Conservation (phyloP, 2,113 vertebrate genomes). For the Albula goreensis region DNA sequence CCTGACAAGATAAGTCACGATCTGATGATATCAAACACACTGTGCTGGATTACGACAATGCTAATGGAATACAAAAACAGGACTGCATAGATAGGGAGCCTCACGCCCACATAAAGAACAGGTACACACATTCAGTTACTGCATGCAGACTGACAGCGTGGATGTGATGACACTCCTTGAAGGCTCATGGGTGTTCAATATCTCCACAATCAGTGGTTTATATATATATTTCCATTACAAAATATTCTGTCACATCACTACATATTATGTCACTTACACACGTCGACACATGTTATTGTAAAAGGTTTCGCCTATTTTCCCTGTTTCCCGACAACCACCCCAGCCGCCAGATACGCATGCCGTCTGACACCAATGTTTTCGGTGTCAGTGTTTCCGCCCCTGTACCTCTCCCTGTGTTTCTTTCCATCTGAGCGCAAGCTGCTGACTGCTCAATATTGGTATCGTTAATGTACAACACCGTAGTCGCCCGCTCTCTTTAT, state of each 20-base stretch:
- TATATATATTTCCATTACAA: not conserved
- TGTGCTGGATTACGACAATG: not conserved
- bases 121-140: not conserved
- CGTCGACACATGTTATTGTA: not conserved
- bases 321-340: not conserved
- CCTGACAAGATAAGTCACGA: not conserved
- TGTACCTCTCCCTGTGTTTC: not conserved
- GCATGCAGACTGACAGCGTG: not conserved
- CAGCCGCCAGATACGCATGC: not conserved
- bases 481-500: not conserved
- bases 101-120: not conserved
- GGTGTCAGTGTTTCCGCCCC: not conserved
- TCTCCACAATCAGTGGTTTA: not conserved
- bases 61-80: not conserved
- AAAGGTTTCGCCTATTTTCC: not conserved
- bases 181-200: not conserved
- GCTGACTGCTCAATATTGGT: not conserved
- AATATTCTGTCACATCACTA: not conserved
- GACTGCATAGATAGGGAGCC: not conserved
- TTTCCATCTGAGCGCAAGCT: not conserved
- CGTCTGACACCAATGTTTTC: slow-evolving; percentile 9
- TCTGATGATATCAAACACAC: not conserved
- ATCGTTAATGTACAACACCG: not conserved
- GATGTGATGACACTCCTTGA: not conserved
- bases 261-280: not conserved